A percentile compares a stretch with the other conserved stretches of the same genome.
Conservation (phyloP, 2,797 vertebrate genomes). For the Acomys russatus region DNA sequence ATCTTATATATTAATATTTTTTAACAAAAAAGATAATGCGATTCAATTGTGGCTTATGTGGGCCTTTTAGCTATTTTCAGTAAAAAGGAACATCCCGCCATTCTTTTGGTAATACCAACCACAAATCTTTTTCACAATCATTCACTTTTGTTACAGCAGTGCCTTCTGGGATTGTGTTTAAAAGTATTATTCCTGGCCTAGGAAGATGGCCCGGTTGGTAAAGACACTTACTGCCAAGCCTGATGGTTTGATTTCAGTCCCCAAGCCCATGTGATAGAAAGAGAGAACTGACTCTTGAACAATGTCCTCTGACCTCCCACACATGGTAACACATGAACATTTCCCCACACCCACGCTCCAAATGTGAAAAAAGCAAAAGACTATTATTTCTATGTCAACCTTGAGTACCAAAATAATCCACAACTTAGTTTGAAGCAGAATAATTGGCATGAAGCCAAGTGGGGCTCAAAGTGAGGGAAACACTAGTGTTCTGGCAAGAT, state of each 20-base stretch:
- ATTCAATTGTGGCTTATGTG: background rate
- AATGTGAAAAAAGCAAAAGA: background rate
- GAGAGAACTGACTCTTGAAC: background rate
- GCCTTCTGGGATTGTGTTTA: conserved; percentile 38
- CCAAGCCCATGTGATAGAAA: background rate
- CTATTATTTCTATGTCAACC: conserved; percentile 56
- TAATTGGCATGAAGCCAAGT: conserved; percentile 54
- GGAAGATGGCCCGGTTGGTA: background rate
- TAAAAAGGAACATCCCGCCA: background rate
- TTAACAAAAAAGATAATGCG: background rate
- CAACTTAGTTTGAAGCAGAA: conserved; percentile 66
- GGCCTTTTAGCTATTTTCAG: background rate
- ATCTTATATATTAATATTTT: background rate
- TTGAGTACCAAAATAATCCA: conserved; percentile 34
- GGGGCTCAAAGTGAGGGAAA: conserved; percentile 19
- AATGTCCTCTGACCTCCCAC: background rate
- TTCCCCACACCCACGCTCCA: background rate
- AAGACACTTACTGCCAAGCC: background rate
- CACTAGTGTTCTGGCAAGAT: conserved; percentile 6
- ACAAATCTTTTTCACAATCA: background rate
- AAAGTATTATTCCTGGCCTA: conserved; percentile 28
- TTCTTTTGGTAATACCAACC: background rate
- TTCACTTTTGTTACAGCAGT: conserved; percentile 41
- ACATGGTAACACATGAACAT: background rate
- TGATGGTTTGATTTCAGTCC: background rate